These are phyloP conservation scores for Oreochromis aureus DNA, from an alignment of 2,113 vertebrate genomes.

Conservation along the genomic window DNA sequence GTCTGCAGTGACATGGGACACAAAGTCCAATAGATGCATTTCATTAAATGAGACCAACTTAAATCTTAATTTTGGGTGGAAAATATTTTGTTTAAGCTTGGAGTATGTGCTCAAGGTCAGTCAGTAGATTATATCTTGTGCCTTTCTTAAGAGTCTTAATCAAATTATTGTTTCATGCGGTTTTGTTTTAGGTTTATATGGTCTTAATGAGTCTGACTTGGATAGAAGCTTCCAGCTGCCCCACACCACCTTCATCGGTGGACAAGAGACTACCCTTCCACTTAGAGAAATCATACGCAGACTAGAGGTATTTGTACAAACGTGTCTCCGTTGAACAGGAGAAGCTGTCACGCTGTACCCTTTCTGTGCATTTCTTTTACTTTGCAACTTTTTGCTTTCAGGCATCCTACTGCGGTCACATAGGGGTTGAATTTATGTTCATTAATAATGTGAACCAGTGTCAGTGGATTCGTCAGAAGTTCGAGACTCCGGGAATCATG, in stretches of 20 bases:
- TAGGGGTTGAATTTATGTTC: conserved; percentile 92
- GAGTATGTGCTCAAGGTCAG: not conserved
- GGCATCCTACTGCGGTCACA: conserved; percentile 88
- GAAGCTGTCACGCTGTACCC: not conserved
- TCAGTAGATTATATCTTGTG: not conserved
- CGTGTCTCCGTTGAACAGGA: not conserved
- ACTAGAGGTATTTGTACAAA: conserved; percentile 76
- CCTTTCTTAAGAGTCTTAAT: not conserved
- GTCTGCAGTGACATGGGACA: not conserved
- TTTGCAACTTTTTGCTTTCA: conserved; percentile 31
- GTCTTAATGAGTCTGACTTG: conserved; percentile 83
- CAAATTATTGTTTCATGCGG: not conserved
- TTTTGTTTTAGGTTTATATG: conserved; percentile 78
- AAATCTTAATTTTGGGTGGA: not conserved
- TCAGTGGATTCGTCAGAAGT: conserved; percentile 89
- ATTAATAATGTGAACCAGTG: conserved; percentile 91
- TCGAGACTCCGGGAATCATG: conserved; percentile 86
- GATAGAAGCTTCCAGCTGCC: conserved; percentile 88
- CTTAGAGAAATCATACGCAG: conserved; percentile 88
- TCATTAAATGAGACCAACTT: not conserved
- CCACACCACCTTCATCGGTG: conserved; percentile 88
- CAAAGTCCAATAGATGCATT: not conserved
- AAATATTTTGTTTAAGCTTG: not conserved
- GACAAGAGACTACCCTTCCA: conserved; percentile 79
- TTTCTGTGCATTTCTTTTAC: not conserved